Base-by-base conservation (phyloP, 2,113 vertebrate species). In the Dasyurus viverrinus region DNA sequence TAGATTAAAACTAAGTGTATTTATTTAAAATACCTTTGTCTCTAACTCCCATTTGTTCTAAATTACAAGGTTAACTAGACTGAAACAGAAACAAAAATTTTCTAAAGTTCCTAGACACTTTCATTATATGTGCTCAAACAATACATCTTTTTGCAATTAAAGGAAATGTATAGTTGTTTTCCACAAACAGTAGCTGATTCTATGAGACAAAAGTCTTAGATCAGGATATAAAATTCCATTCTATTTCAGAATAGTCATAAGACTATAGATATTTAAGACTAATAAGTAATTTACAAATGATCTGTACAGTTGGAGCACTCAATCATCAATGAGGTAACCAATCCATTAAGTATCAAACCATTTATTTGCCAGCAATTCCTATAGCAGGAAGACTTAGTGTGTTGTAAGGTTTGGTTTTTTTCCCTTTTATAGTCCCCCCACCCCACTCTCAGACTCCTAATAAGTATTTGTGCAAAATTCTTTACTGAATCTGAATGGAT, bases 21-120 rank as follows among this genome's bases (percentile, higher is more conserved):
- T n/a, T n/a, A n/a, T n/a, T n/a, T n/a, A n/a, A n/a, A n/a, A n/a
- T n/a, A 48, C 36, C 30, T 36, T 11, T 14, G 0, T 14, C 22
- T 89, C 42, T 25, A 53, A 90, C 0, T 48, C 54, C 1, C 14
- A 55, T 42, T 48, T 46, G 46, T 91, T 90, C 0, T 16, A 46
- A 0, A 92, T 57, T 0, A 0, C 0, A 95, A 93, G 12, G 6
- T n/a, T 1, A 0, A 23, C 14, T 8, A 2, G 54, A 91, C 22
- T 90, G 53, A 92, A 94, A 90, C 30, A 92, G 27, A 36, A 89
- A 48, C n/a, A 60, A 60, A 53, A 10, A 53, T 12, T 57, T 42
- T 90, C 68, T 36, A 16, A 89, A 89, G 2, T 16, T 24, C 25
- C 55, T 91, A 50, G 8, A 53, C 36, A 92, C 42, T 89, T 89